Conservation (phyloP, 2,113 vertebrate genomes). For the Oriolus oriolus region DNA sequence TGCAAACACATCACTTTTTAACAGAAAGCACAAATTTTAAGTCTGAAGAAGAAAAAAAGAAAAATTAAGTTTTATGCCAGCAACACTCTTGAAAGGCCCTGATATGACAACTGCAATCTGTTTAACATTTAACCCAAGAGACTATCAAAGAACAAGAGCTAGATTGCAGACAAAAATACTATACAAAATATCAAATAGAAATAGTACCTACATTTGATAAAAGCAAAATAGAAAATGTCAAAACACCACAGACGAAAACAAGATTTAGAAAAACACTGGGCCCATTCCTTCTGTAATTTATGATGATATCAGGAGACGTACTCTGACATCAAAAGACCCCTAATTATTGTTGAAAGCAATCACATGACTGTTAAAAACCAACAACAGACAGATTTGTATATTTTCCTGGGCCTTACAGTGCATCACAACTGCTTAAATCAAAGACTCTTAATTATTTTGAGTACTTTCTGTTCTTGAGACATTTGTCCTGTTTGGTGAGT, state of each 20-base stretch:
- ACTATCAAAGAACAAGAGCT: conserved; percentile 5
- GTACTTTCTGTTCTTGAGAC: neutral
- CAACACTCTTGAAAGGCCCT: neutral
- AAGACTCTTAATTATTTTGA: neutral
- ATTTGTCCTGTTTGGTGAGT: neutral
- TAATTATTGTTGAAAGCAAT: neutral
- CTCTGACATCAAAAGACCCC: neutral
- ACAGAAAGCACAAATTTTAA: neutral
- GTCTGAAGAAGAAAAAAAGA: neutral
- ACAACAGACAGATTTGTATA: neutral
- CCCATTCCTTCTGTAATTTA: neutral
- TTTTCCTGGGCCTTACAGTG: neutral
- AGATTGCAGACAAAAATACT: neutral
- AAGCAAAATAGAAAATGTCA: neutral
- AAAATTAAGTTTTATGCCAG: neutral
- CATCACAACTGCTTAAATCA: neutral
- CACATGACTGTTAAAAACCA: neutral
- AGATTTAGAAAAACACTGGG: neutral
- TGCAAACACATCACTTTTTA: neutral
- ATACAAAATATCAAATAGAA: neutral
- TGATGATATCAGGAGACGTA: neutral
- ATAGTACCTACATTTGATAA: neutral
- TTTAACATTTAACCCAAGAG: neutral
- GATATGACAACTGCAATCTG: neutral
- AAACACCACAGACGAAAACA: neutral